Evolutionary conservation across 1,140 invertebrate species (phyloP).

Genomic region (Asobara japonica): DNA sequence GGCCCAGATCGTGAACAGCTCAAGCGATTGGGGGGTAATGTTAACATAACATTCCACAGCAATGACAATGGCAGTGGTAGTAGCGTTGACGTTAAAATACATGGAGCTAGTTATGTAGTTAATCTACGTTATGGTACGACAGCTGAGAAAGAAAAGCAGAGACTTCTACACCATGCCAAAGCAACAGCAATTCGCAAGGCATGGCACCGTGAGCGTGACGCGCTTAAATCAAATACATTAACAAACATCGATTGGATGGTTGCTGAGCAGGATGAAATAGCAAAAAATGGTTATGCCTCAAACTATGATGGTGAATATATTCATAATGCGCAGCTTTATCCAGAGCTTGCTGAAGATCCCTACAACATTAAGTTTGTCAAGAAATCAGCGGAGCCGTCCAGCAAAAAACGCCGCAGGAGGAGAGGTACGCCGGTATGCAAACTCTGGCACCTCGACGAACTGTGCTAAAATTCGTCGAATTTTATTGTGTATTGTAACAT

Average conservation of each 20-base stretch:
- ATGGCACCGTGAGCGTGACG: slow-evolving; percentile 90
- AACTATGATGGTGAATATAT: slow-evolving; percentile 92
- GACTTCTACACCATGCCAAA: slow-evolving; percentile 89
- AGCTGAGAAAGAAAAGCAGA: slow-evolving; percentile 85
- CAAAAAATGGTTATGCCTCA: slow-evolving; percentile 82
- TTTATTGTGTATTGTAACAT: slow-evolving; percentile 54
- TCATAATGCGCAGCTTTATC: slow-evolving; percentile 87
- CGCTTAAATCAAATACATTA: slow-evolving; percentile 79
- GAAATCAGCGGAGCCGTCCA: slow-evolving; percentile 74
- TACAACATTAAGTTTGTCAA: slow-evolving; percentile 92
- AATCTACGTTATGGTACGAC: slow-evolving; percentile 90
- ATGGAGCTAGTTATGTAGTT: slow-evolving; percentile 82
- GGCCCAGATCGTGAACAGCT: slow-evolving; percentile 88
- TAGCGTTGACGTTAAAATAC: slow-evolving; percentile 84
- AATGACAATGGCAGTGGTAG: slow-evolving; percentile 76
- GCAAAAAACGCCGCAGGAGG: slow-evolving; percentile 72
- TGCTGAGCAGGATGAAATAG: slow-evolving; percentile 86
- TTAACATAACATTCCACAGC: slow-evolving; percentile 94
- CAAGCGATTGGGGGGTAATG: slow-evolving; percentile 86
- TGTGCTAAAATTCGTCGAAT: slow-evolving; percentile 60
- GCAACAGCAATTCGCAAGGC: slow-evolving; percentile 86
- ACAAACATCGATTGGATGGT: slow-evolving; percentile 79
- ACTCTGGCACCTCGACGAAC: slow-evolving; percentile 67
- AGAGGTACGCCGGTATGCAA: slow-evolving; percentile 61
- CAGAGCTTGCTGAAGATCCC: slow-evolving; percentile 93